Evolutionary conservation across 2,113 vertebrate genomes (phyloP), one percentile per base, ranked within the genome.

Genomic region (Struthidea cinerea): DNA sequence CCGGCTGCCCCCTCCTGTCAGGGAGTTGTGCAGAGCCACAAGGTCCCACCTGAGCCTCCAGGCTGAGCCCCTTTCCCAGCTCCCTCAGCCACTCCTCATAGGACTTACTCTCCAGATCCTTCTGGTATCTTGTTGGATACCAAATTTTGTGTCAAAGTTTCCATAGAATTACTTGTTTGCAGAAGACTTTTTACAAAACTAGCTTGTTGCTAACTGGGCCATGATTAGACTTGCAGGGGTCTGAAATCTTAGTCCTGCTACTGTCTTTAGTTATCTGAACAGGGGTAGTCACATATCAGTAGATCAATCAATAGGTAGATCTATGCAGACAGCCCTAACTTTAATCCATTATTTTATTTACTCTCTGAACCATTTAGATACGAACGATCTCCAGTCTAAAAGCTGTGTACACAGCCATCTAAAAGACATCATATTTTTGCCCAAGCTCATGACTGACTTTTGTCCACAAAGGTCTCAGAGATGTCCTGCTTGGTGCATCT

Each of bases 401-500:
- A 83, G 11, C 3, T 69, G 4, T 20, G 14, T 13, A 59, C 6
- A 19, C 19, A 73, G 44, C 2, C 33, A 18, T 39, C 50, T 71
- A 35, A 69, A n/a, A 69, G 7, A 35, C 6, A 46, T 21, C 3
- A 0, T 35, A 30, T 60, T 84, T 68, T 56, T 39, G 3, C 2
- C 13, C 11, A 35, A 56, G 15, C 4, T 87, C 10, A 2, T 65
- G 32, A 13, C 41, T 63, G 21, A 27, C 2, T 74, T 56, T 30
- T 61, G 10, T 21, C 16, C 15, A 21, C 27, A 35, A 56, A 53
- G 3, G 2, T 28, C 28, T 65, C 49, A 47, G 69, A 33, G 15
- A 20, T 37, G 9, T 9, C 6, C 5, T 4, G 1, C 11, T 47
- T 3, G 2, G 8, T 44, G 24, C 7, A 16, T 9, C 10, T 64